phyloP scores from a whole-genome alignment of 2,797 vertebrate genomes.

The Scarus forsteni region DNA sequence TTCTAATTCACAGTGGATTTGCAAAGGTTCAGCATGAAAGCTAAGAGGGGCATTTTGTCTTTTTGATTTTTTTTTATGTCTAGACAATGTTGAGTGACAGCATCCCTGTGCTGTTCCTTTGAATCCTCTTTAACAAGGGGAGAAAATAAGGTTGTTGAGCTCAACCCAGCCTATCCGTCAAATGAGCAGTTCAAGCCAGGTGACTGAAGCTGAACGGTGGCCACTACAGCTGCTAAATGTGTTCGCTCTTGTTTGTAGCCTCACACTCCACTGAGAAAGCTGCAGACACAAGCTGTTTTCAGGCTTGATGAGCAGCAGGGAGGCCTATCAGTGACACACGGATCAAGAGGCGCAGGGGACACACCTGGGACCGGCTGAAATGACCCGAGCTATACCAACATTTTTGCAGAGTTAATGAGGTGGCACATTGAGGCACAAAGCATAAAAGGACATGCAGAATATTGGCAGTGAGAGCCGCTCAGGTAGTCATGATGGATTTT shows the following conservation, averaged over 20 bases:
- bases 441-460: slow-evolving; percentile 60
- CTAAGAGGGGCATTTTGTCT: slow-evolving; percentile 5
- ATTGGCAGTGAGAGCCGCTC: slow-evolving; percentile 47
- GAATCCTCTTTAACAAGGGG: slow-evolving; percentile 47
- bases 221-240: slow-evolving; percentile 43
- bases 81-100: slow-evolving; percentile 29
- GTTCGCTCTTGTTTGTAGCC: slow-evolving; percentile 51
- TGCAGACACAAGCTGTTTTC: slow-evolving; percentile 73
- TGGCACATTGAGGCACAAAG: slow-evolving; percentile 53
- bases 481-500: slow-evolving; percentile 49
- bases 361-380: slow-evolving; percentile 54
- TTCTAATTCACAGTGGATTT: background rate
- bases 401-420: slow-evolving; percentile 74
- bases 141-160: slow-evolving; percentile 51
- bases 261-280: slow-evolving; percentile 46
- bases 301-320: slow-evolving; percentile 53
- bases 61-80: slow-evolving; percentile 20
- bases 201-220: slow-evolving; percentile 49
- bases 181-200: slow-evolving; percentile 53
- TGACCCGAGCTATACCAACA: slow-evolving; percentile 57
- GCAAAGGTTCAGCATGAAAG: slow-evolving; percentile 8
- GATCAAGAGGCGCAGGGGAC: slow-evolving; percentile 49
- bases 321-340: slow-evolving; percentile 52
- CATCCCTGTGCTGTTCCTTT: slow-evolving; percentile 28
- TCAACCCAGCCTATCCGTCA: slow-evolving; percentile 56